Percentiles rank a stretch among this genome's conserved stretches.
These are phyloP conservation scores for Rostratula benghalensis DNA, from an alignment of 2,113 vertebrate species.

Conservation along the genomic window DNA sequence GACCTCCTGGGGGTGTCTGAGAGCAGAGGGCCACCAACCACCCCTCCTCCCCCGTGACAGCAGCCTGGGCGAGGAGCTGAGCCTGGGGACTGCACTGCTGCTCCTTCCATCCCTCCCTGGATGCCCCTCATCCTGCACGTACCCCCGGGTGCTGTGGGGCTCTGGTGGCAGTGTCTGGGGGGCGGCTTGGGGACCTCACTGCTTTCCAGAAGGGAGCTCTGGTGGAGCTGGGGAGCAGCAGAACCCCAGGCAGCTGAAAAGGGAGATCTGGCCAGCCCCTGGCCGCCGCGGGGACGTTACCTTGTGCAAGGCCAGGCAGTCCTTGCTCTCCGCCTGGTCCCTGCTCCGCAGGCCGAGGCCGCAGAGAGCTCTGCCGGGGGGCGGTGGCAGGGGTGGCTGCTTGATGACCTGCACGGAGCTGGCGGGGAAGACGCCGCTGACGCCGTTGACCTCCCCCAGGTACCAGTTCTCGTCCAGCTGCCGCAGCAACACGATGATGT, in stretches of 20 bases:
- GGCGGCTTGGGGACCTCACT: not conserved
- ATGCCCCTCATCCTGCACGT: rapidly evolving
- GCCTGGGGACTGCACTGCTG: rapidly evolving
- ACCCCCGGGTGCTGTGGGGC: rapidly evolving
- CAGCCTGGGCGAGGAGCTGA: not conserved
- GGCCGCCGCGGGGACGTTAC: constrained; percentile 22
- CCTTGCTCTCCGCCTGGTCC: constrained; percentile 75
- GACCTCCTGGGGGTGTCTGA: not conserved
- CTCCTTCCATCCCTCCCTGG: rapidly evolving
- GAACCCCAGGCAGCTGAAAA: not conserved
- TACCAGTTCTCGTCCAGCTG: constrained; percentile 85
- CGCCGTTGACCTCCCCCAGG: constrained; percentile 77
- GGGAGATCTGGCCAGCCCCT: not conserved
- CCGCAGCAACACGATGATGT: constrained; percentile 75
- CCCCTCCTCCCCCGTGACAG: rapidly evolving
- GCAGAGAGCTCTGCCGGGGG: constrained; percentile 84
- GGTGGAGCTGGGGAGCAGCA: not conserved
- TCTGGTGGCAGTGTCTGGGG: not conserved
- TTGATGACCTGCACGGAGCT: constrained; percentile 77
- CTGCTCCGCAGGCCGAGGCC: constrained; percentile 80
- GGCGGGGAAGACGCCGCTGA: constrained; percentile 72
- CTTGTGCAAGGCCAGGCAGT: constrained; percentile 83
- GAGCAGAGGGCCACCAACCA: not conserved
- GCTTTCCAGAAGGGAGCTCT: not conserved
- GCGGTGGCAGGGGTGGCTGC: constrained; percentile 74